Base-by-base conservation (phyloP, 1,140 invertebrate species). In the Homarus americanus region DNA sequence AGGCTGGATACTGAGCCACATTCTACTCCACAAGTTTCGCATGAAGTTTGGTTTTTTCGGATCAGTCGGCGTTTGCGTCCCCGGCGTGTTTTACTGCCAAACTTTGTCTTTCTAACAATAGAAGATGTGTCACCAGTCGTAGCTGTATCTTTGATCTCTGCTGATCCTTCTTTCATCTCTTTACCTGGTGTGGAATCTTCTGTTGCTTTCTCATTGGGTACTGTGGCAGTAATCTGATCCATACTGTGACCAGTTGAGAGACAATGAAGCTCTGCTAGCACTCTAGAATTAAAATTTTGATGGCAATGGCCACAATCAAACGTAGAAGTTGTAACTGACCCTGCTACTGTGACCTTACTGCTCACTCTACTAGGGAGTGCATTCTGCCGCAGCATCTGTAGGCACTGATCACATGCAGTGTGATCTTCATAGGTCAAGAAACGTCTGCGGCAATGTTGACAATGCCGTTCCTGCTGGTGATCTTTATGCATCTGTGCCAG, bases 361-460 rank as follows among this genome's bases (percentile, higher is more conserved):
- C 41, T 75, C n/a, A 17, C 41, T 34, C 36, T 75, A 20, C 72
- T 63, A 20, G 88, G 88, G n/a, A 83, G 41, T 15, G 75, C 82
- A n/a, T 72, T 91, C 28, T 80, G 73, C 75, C 76, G 49, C 53
- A 85, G 82, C 15, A 58, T 85, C 36, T 44, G 63, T 4, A 86
- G 66, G 28, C 82, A 91, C 0, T 58, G 49, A 7, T 86, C 89
- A 63, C 82, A 91, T 2, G 89, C 82, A 28, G 82, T 80, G 89
- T 85, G 73, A 32, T 91, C 89, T 63, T 91, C 89, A 38, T 91
- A 91, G 24, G 83, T 86, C 20, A 69, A 17, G 63, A 91, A 86
- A 34, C 75, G 76, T 79, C 63, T 69, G 0, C 41, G 32, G 41
- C 89, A 91, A 38, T 53, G 49, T 17, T 78, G 82, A 34, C 89